phyloP scores from a whole-genome alignment of 2,888 invertebrate genomes.

The Hybos culiciformis region DNA sequence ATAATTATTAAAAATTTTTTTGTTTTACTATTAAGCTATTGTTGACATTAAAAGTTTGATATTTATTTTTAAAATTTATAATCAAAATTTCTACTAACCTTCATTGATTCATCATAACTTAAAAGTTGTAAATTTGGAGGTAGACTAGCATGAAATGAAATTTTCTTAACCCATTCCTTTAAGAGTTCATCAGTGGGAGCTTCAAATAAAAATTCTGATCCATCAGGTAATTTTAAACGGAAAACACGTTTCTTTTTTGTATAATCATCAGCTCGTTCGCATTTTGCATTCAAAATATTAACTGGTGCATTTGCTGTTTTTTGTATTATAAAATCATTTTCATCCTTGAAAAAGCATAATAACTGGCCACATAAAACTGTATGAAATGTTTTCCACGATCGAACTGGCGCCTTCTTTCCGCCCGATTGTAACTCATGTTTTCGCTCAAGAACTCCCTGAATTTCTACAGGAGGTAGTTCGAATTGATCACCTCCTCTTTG shows the following conservation, averaged over 20 bases:
- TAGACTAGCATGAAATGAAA: slow-evolving; percentile 82
- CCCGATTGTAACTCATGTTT: slow-evolving; percentile 91
- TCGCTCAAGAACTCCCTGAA: slow-evolving; percentile 79
- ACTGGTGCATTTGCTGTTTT: slow-evolving; percentile 81
- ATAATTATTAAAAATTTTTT: not conserved
- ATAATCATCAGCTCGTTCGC: slow-evolving; percentile 82
- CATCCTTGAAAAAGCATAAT: slow-evolving; percentile 94
- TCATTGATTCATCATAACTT: slow-evolving; percentile 60
- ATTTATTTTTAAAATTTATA: not conserved
- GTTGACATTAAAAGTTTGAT: not conserved
- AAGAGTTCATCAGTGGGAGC: slow-evolving; percentile 58
- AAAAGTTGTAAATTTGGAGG: slow-evolving; percentile 80
- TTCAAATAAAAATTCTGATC: slow-evolving; percentile 84
- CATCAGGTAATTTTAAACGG: slow-evolving; percentile 73
- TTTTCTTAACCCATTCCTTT: slow-evolving; percentile 83
- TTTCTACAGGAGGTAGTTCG: slow-evolving; percentile 78
- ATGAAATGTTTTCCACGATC: slow-evolving; percentile 92
- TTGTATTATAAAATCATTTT: slow-evolving; percentile 74
- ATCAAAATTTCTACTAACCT: slow-evolving; percentile 30
- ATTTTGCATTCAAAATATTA: slow-evolving; percentile 62
- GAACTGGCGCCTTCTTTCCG: slow-evolving; percentile 84
- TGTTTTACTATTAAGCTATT: not conserved
- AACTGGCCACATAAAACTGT: slow-evolving; percentile 93
- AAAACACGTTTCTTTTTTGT: slow-evolving; percentile 91
- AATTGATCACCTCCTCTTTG: slow-evolving; percentile 42